phyloP scores from a whole-genome alignment of 2,888 invertebrate species.

The Crossocerus cetratus region DNA sequence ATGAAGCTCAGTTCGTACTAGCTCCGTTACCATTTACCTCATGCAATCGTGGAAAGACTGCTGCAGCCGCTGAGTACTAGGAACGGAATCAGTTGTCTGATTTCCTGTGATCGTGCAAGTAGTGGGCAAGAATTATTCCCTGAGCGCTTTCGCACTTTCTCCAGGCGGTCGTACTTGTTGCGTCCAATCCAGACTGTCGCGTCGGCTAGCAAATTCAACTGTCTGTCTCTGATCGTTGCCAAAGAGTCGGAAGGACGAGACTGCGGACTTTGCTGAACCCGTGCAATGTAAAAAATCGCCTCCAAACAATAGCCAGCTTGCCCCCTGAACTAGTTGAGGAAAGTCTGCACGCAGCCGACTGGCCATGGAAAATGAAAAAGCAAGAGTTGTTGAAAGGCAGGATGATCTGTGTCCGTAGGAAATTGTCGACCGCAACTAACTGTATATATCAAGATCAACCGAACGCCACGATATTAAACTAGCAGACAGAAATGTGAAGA shows the following conservation, averaged over 20 bases:
- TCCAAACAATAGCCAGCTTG: not conserved
- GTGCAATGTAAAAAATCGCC: slow-evolving; percentile 14
- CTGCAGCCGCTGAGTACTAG: too few relatives aligned
- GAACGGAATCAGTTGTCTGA: not conserved
- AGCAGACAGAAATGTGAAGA: not conserved
- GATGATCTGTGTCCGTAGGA: not conserved
- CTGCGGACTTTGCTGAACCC: not conserved
- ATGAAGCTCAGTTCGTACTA: too few relatives aligned
- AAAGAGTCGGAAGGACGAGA: slow-evolving; percentile 6
- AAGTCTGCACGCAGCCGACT: too few relatives aligned
- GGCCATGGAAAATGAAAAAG: not conserved
- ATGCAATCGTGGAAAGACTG: too few relatives aligned
- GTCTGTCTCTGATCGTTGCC: slow-evolving; percentile 12
- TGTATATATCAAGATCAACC: slow-evolving; percentile 19
- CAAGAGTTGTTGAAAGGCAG: not conserved
- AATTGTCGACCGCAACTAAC: not conserved
- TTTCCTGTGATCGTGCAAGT: too few relatives aligned
- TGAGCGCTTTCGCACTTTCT: too few relatives aligned
- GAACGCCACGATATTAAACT: not conserved
- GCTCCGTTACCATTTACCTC: too few relatives aligned
- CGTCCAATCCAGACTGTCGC: too few relatives aligned
- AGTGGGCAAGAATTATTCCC: too few relatives aligned
- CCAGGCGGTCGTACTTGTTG: too few relatives aligned
- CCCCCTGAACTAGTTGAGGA: too few relatives aligned
- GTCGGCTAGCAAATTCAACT: too few relatives aligned